Percentiles rank a stretch among this genome's conserved stretches.
Conservation (phyloP, 2,888 invertebrate species). For the Netelia inedita region DNA sequence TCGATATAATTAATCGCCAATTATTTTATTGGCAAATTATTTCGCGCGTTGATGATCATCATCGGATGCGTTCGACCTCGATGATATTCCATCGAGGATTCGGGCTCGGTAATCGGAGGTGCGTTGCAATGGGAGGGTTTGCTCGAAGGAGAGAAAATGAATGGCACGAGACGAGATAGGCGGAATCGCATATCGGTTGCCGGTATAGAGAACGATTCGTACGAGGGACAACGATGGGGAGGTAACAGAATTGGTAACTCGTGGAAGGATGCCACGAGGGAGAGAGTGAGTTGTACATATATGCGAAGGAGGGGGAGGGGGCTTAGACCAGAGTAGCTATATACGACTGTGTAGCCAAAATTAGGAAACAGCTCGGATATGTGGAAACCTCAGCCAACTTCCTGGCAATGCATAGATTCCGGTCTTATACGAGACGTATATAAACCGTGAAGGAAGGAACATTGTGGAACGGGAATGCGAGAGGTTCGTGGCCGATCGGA, state of each 20-base stretch:
- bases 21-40: too few species aligned
- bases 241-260: neutral
- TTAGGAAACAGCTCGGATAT: slow-evolving; percentile 37
- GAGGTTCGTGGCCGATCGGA: slow-evolving; percentile 11
- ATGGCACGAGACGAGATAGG: too few species aligned
- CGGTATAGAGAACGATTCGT: slow-evolving; percentile 24
- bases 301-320: neutral
- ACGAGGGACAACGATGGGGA: slow-evolving; percentile 25
- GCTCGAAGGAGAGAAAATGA: too few species aligned
- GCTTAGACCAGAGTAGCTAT: slow-evolving; percentile 1
- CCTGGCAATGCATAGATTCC: slow-evolving; percentile 70
- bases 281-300: slow-evolving; percentile 69
- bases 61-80: too few species aligned
- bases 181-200: slow-evolving; percentile 73
- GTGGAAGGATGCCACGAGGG: neutral
- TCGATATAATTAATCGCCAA: too few species aligned
- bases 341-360: slow-evolving; percentile 62
- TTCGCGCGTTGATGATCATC: too few species aligned
- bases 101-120: too few species aligned
- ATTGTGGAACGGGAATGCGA: neutral
- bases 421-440: slow-evolving; percentile 38
- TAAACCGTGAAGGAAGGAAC: slow-evolving; percentile 21
- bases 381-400: slow-evolving; percentile 71
- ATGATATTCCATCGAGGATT: too few species aligned
- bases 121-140: too few species aligned